Percentiles rank a stretch among this genome's conserved stretches.
Evolutionary conservation across 2,888 invertebrate genomes (phyloP).

Genomic region (Cheilosia impressa): DNA sequence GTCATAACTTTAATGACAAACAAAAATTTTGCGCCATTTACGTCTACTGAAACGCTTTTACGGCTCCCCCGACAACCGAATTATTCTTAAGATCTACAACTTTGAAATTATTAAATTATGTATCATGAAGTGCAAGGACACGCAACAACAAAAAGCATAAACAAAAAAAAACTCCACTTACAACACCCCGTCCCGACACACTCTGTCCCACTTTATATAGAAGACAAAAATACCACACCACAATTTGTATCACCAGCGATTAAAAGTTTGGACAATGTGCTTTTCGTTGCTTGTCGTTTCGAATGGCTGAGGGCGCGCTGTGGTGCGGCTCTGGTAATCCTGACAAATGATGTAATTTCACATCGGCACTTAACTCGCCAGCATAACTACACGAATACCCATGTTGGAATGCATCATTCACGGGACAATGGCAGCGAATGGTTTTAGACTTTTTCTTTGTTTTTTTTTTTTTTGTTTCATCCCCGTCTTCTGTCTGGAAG

Average conservation of each 20-base stretch:
- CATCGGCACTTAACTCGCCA: constrained; percentile 71
- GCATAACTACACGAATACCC: constrained; percentile 58
- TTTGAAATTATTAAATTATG: constrained; percentile 36
- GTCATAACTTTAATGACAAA: constrained; percentile 29
- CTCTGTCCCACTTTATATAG: constrained; percentile 14
- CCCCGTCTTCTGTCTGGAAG: constrained; percentile 12
- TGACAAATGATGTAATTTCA: constrained; percentile 74
- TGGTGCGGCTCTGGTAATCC: constrained; percentile 46
- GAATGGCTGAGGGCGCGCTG: constrained; percentile 16
- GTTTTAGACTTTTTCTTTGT: constrained; percentile 32
- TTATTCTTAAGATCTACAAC: constrained; percentile 29
- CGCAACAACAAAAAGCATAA: background rate
- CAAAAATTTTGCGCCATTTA: constrained; percentile 40
- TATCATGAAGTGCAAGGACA: constrained; percentile 14
- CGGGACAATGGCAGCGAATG: constrained; percentile 49
- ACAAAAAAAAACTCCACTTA: background rate
- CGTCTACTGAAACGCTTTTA: constrained; percentile 33
- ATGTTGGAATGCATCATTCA: constrained; percentile 70
- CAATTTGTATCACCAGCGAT: constrained; percentile 69
- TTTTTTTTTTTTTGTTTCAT: background rate
- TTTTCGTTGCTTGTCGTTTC: constrained; percentile 51
- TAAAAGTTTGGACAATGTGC: constrained; percentile 69
- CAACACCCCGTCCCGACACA: constrained; percentile 2
- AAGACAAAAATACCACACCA: constrained; percentile 42
- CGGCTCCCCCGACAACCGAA: constrained; percentile 11